Conservation (phyloP, 2,888 invertebrate genomes). For the Trichogramma evanescens region DNA sequence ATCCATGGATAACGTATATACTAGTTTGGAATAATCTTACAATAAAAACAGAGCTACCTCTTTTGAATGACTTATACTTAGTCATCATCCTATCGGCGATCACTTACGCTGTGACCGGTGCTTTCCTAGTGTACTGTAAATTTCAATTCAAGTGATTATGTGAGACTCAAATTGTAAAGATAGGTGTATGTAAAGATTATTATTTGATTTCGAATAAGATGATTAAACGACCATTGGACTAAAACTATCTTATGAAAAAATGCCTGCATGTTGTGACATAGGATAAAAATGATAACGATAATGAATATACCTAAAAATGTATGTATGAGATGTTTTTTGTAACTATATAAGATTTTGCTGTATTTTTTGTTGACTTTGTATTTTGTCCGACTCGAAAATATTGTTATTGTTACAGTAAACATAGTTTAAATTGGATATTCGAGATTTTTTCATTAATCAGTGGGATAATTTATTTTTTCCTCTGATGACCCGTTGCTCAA, state of each 20-base stretch:
- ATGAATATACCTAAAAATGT: not conserved
- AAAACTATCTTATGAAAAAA: too few relatives aligned
- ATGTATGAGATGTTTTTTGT: slow-evolving; percentile 14
- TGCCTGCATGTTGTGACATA: slow-evolving; percentile 12
- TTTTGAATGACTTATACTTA: too few relatives aligned
- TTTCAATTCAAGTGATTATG: too few relatives aligned
- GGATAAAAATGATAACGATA: slow-evolving; percentile 5
- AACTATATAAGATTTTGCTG: slow-evolving; percentile 17
- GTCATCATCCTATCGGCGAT: too few relatives aligned
- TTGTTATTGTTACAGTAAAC: slow-evolving; percentile 38
- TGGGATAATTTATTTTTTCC: not conserved
- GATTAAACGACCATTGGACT: too few relatives aligned
- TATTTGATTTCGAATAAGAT: too few relatives aligned
- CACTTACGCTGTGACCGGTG: too few relatives aligned
- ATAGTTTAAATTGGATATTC: slow-evolving; percentile 10
- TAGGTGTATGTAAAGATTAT: too few relatives aligned
- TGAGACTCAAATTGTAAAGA: too few relatives aligned
- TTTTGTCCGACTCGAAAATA: slow-evolving; percentile 28
- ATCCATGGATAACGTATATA: not conserved
- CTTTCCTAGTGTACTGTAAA: too few relatives aligned
- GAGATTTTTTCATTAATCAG: slow-evolving; percentile 7
- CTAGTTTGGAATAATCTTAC: too few relatives aligned
- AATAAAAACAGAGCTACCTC: too few relatives aligned
- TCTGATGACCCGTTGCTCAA: slow-evolving; percentile 1
- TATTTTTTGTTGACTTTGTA: slow-evolving; percentile 24